Evolutionary conservation across 2,797 vertebrate genomes (phyloP), one percentile per base, ranked within the genome.

Genomic region (Gymnocypris eckloni): DNA sequence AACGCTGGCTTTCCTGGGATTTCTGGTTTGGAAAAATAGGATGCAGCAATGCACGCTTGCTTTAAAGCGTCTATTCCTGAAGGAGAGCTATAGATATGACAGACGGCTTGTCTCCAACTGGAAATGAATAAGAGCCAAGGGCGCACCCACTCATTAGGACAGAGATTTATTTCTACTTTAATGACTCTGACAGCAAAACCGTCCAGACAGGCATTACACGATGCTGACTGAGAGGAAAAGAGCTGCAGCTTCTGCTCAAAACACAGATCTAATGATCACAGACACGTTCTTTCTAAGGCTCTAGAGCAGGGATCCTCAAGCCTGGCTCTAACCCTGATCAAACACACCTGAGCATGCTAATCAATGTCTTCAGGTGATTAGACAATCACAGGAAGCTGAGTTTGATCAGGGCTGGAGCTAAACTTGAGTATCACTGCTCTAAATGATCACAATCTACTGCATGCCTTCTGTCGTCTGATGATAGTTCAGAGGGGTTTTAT

Each of bases 111-210:
- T 86, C 88, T 87, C 71, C 80, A 37, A 50, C 64, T 69, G 82
- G 45, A 81, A 84, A 48, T 86, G 81, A 87, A 81, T 75, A 66
- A 83, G 72, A 16, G 18, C 80, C 81, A 25, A 54, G 69, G 81
- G 50, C 86, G 80, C 88, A 89, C 84, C 84, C 86, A 83, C 66
- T 87, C 85, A 87, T 89, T 86, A 89, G 16, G 69, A 77, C 76
- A 78, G 75, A 87, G 88, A 89, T 89, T 86, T 83, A 87, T 73
- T 76, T 72, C 52, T 6, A 70, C 66, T 85, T 87, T 67, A 67
- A 82, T 61, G 56, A 22, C 82, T 81, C 56, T 75, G 70, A 87
- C 56, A 70, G 79, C 48, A 15, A 72, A 87, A 85, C 64, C n/a
- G 61, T 72, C 61, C 82, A 76, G 82, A 83, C 71, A 66, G 56